phyloP scores from a whole-genome alignment of 2,797 vertebrate species.

The Scolopax rusticola region DNA sequence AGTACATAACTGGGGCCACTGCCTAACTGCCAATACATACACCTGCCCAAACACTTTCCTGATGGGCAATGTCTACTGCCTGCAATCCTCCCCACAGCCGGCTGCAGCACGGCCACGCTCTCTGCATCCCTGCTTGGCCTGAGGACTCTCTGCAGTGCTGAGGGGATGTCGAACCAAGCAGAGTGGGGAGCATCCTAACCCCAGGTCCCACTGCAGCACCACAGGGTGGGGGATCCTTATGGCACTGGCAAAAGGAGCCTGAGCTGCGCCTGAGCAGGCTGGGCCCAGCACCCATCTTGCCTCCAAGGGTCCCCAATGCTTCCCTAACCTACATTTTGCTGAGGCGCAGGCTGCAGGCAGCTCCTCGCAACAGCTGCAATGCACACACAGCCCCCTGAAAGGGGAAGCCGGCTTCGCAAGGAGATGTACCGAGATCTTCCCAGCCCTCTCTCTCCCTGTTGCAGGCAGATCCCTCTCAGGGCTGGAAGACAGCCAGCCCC shows the following conservation, averaged over 20 bases:
- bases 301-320: not conserved
- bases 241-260: not conserved
- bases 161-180: not conserved
- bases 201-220: not conserved
- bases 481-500: not conserved
- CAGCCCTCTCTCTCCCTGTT: not conserved
- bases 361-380: not conserved
- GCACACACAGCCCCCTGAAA: not conserved
- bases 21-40: fast-evolving
- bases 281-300: not conserved
- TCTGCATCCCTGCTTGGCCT: fast-evolving
- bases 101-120: not conserved
- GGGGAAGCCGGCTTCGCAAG: not conserved
- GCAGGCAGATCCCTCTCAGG: not conserved
- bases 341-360: slow-evolving; percentile 34
- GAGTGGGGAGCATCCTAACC: not conserved
- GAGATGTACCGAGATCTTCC: not conserved
- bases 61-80: not conserved
- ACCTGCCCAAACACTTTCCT: not conserved
- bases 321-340: slow-evolving; percentile 56
- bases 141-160: not conserved
- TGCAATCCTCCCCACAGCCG: not conserved
- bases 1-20: not conserved
- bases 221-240: not conserved
- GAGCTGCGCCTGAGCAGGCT: not conserved